These are phyloP conservation scores for Chascanopsetta lugubris DNA, from an alignment of 2,113 vertebrate species.

Conservation along the genomic window DNA sequence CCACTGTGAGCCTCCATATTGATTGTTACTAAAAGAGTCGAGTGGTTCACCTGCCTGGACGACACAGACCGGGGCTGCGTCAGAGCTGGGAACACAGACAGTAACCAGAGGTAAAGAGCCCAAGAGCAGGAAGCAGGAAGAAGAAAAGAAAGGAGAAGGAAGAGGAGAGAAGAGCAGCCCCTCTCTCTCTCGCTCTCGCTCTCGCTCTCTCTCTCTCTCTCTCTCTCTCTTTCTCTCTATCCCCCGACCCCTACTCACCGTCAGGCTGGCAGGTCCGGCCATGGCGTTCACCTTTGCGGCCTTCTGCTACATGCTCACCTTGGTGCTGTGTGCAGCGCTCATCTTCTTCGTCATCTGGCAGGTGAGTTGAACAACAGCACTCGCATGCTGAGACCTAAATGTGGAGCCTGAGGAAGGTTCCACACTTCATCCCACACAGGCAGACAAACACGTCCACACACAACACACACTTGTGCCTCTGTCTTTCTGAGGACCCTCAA, in stretches of 20 bases:
- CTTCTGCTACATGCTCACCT: conserved; percentile 98
- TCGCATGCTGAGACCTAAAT: conserved; percentile 7
- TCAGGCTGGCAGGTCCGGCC: conserved; percentile 77
- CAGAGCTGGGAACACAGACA: conserved; percentile 21
- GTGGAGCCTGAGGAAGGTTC: conserved; percentile 15
- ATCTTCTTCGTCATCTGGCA: conserved; percentile 99
- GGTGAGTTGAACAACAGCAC: conserved; percentile 82
- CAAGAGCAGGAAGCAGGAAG: conserved; percentile 41
- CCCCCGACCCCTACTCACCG: conserved; percentile 55
- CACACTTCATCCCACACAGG: conserved; percentile 42
- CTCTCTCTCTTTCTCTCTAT: conserved; percentile 57
- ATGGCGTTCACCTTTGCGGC: conserved; percentile 98
- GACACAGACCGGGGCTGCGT: conserved; percentile 17
- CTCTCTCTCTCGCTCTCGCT: conserved; percentile 60
- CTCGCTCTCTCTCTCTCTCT: conserved; percentile 60
- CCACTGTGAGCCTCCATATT: conserved; percentile 33
- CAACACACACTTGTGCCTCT: background rate
- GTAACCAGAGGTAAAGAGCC: conserved; percentile 26
- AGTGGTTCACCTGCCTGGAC: conserved; percentile 46
- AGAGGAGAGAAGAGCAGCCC: conserved; percentile 30
- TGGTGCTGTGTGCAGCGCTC: conserved; percentile 94
- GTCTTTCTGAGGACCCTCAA: too few species aligned
- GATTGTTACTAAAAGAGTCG: conserved; percentile 52
- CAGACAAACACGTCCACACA: conserved; percentile 56
- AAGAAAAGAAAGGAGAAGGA: too few species aligned